phyloP scores from a whole-genome alignment of 2,113 vertebrate species.

The Pelodiscus sinensis region DNA sequence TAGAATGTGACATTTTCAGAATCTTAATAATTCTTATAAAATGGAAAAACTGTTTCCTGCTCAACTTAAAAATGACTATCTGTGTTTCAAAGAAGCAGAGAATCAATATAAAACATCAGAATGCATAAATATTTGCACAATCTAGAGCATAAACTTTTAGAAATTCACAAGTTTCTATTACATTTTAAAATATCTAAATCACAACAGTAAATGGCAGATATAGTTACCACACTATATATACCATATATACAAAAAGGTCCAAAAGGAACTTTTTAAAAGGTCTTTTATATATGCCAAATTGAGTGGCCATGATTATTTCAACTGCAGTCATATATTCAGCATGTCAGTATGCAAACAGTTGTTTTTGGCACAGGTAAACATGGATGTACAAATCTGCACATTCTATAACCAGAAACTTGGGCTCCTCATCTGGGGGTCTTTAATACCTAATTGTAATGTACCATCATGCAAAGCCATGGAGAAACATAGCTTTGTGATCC shows the following conservation, averaged over 20 bases:
- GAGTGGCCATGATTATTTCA: neutral
- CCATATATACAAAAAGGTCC: neutral
- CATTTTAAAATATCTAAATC: neutral
- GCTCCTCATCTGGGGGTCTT: neutral
- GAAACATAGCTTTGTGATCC: neutral
- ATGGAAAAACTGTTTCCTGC: neutral
- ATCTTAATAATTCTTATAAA: neutral
- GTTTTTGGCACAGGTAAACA: neutral
- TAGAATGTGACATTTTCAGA: neutral
- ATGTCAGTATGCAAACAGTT: neutral
- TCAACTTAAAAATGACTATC: neutral
- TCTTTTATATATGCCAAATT: neutral
- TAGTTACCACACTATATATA: neutral
- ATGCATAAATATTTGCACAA: neutral
- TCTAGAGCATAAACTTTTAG: neutral
- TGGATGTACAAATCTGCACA: neutral
- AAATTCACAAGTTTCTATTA: neutral
- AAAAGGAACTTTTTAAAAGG: neutral
- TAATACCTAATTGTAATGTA: neutral
- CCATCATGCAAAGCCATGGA: neutral
- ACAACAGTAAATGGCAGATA: neutral
- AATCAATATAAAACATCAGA: neutral
- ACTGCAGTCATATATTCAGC: neutral
- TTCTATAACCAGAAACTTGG: neutral
- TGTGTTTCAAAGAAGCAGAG: neutral